Conservation (phyloP, 2,888 invertebrate genomes). For the Conops quadrifasciatus region DNA sequence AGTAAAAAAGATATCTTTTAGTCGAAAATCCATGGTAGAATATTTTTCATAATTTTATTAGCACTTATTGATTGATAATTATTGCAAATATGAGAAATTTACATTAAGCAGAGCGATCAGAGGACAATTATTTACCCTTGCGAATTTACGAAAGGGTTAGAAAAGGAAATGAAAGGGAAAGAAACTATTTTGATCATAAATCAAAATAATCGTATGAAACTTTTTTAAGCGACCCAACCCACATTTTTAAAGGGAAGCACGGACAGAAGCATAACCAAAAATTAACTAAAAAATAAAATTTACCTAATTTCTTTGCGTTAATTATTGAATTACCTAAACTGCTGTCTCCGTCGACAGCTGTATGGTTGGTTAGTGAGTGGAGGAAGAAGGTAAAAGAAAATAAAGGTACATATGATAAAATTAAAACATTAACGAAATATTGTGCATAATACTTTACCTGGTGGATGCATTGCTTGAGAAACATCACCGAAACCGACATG, state of each 20-base stretch:
- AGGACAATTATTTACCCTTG: no score
- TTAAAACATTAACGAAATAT: not conserved
- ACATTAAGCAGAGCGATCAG: no score
- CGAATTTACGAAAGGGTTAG: no score
- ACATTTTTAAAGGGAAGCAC: constrained; percentile 17
- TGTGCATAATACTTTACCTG: constrained; percentile 66
- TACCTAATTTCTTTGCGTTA: constrained; percentile 45
- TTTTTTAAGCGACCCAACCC: not conserved
- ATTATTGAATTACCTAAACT: constrained; percentile 43
- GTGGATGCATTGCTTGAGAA: constrained; percentile 84
- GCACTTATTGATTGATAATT: not conserved
- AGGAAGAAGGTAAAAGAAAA: not conserved
- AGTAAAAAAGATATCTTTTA: not conserved
- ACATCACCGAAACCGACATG: constrained; percentile 89
- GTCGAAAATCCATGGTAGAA: not conserved
- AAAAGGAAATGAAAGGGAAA: not conserved
- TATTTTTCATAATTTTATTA: not conserved
- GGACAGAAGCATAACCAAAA: constrained; percentile 18
- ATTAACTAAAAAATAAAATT: constrained; percentile 38
- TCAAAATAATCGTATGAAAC: not conserved
- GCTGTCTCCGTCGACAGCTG: constrained; percentile 37
- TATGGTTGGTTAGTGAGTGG: not conserved
- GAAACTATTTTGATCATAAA: not conserved
- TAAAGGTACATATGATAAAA: not conserved
- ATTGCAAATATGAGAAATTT: constrained; percentile 4